Evolutionary conservation across 2,113 vertebrate genomes (phyloP).

Genomic region (Raja brachyura): DNA sequence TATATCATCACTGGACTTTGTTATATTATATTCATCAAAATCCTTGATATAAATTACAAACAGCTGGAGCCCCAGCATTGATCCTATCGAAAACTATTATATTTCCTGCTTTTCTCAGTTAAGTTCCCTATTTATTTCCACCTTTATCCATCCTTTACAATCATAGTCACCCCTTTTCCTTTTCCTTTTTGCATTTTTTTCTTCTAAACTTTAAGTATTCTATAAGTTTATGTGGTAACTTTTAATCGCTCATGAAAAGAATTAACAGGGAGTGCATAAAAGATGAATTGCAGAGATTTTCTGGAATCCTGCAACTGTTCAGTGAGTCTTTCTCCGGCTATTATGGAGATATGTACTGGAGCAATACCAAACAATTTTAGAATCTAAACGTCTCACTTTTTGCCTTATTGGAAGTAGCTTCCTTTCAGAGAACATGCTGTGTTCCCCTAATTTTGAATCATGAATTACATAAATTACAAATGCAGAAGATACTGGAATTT

Average conservation of each 20-base stretch:
- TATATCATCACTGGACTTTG: too few species aligned
- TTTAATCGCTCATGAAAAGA: too few species aligned
- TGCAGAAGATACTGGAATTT: background rate
- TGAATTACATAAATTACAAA: background rate
- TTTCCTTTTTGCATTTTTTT: too few species aligned
- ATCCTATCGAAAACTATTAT: background rate
- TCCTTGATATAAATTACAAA: too few species aligned
- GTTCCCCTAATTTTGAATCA: background rate
- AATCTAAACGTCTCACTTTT: background rate
- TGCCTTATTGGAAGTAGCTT: background rate
- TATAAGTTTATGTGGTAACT: background rate
- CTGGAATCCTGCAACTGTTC: too few species aligned
- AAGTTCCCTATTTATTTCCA: background rate
- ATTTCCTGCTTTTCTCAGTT: too few species aligned
- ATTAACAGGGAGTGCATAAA: too few species aligned
- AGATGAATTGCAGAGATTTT: too few species aligned
- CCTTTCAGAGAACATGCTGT: background rate
- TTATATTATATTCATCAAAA: background rate
- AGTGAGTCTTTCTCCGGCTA: too few species aligned
- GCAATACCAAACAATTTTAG: too few species aligned
- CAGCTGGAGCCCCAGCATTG: background rate
- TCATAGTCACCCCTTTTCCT: background rate
- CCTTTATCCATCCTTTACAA: background rate
- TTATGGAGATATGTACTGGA: too few species aligned
- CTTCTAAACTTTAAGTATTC: background rate